Evolutionary conservation across 2,113 vertebrate genomes (phyloP).

Genomic region (Ictalurus furcatus): DNA sequence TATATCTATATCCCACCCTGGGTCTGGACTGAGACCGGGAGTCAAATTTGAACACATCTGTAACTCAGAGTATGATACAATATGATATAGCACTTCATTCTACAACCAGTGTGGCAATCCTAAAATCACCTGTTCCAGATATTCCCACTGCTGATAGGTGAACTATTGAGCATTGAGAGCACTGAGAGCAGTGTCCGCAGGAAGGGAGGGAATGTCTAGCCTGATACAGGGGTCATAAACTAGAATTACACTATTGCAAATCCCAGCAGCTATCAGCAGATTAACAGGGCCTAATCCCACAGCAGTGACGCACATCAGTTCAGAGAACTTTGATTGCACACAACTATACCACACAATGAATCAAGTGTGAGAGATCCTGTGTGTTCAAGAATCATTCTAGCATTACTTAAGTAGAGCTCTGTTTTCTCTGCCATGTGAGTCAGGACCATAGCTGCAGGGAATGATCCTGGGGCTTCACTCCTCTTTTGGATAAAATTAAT

Average conservation of each 20-base stretch:
- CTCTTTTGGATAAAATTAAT: not conserved
- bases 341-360: not conserved
- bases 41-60: not conserved
- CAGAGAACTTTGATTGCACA: slow-evolving; percentile 27
- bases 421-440: not conserved
- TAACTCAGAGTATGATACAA: not conserved
- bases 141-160: not conserved
- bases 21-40: not conserved
- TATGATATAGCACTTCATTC: not conserved
- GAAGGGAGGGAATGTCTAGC: not conserved
- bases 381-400: not conserved
- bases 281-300: slow-evolving; percentile 31
- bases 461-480: not conserved
- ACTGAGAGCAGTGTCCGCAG: no score
- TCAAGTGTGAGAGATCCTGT: not conserved
- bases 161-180: not conserved
- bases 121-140: not conserved
- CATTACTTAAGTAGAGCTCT: not conserved
- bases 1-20: not conserved
- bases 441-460: not conserved
- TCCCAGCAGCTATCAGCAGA: slow-evolving; percentile 35
- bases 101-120: not conserved
- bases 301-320: slow-evolving; percentile 19
- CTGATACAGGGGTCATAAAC: slow-evolving; percentile 26
- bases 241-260: slow-evolving; percentile 26